Base-by-base conservation (phyloP, 1,140 invertebrate genomes). In the Atopsyche davidsoni region DNA sequence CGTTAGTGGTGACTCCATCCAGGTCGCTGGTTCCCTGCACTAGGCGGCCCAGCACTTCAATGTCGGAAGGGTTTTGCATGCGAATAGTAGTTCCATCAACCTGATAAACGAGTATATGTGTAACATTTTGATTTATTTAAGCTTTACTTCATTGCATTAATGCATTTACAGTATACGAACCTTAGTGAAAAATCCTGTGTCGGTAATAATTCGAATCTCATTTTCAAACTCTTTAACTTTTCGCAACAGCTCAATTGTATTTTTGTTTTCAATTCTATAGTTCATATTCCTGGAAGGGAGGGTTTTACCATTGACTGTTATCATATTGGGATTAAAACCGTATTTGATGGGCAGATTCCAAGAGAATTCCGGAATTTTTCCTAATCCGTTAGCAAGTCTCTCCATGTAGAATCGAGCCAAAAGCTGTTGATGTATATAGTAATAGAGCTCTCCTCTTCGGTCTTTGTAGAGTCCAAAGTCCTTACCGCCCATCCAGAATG, bases 181-280 rank as follows among this genome's bases (percentile, higher is more conserved):
- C 41, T 70, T 71, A 60, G 69, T 67, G n/a, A 84, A 71, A 57
- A 70, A 78, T 47, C 83, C 83, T 47, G 73, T 67, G 4, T 82
- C 75, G 40, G 86, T 83, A 51, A 79, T 78, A 36, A 82, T 73
- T 22, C 75, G 68, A 39, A 86, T 76, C 54, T 83, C 79, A 32
- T 65, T 67, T 53, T 82, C 78, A 51, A 80, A 73, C 28, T 71
- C 62, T 25, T 72, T 65, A 36, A 80, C 71, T 21, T 75, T 49
- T 11, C 67, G 64, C 4, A 79, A 56, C 39, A 71, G 57, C 31
- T 71, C 69, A 13, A 75, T 63, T 47, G 77, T 73, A 1, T 77
- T 58, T 1, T 70, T 59, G 11, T 66, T 65, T 58, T 80, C 73
- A 24, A 77, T 63, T 24, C 32, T n/a, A 35, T 47, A 54, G 48